Evolutionary conservation across 2,797 vertebrate species (phyloP).

Genomic region (Rhynchonycteris naso): DNA sequence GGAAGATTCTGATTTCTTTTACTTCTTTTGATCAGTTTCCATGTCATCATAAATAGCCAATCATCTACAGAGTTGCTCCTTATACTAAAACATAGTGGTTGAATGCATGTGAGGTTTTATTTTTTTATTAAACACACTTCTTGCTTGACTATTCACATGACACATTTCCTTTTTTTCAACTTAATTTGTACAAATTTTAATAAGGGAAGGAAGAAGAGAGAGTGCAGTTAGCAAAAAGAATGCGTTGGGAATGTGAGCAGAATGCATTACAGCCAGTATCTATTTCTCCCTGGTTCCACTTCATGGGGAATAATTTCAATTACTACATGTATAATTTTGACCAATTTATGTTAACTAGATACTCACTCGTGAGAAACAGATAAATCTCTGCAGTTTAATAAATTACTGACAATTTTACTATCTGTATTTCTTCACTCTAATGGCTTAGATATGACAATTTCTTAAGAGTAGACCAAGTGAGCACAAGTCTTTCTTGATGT

Average conservation of each 20-base stretch:
- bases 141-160: neutral
- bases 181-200: neutral
- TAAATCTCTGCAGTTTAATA: conserved; percentile 16
- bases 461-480: neutral
- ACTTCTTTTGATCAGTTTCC: neutral
- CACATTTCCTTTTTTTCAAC: conserved; percentile 52
- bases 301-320: conserved; percentile 57
- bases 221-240: neutral
- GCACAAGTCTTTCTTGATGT: neutral
- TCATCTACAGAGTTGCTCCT: neutral
- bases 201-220: neutral
- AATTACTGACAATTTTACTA: neutral
- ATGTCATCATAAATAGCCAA: neutral
- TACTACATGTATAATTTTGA: conserved; percentile 51
- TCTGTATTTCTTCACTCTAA: neutral
- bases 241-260: neutral
- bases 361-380: conserved; percentile 17
- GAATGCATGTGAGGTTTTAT: neutral
- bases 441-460: neutral
- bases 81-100: neutral
- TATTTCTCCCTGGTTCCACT: conserved; percentile 33
- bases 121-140: conserved; percentile 20
- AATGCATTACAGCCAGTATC: neutral
- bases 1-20: neutral
- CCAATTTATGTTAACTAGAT: conserved; percentile 54